Evolutionary conservation across 1,140 invertebrate species (phyloP).

Genomic region (Scaptomyza graminum): DNA sequence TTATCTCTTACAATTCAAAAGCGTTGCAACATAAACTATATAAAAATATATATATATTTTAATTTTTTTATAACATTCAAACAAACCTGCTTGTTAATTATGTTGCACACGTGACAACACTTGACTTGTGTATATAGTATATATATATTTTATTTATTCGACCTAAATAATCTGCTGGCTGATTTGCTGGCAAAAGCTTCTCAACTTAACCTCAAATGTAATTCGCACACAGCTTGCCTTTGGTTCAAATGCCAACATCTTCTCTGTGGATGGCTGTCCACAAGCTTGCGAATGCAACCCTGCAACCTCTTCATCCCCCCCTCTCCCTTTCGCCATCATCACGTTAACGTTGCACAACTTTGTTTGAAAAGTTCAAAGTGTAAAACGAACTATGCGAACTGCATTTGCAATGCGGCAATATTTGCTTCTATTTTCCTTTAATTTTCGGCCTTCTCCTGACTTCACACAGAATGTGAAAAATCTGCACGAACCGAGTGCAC

Average conservation of each 20-base stretch:
- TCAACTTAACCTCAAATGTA: constrained; percentile 12
- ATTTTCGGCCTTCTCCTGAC: background rate
- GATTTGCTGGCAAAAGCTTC: constrained; percentile 30
- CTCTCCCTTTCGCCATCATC: background rate
- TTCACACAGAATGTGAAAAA: background rate
- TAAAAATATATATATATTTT: constrained; percentile 15
- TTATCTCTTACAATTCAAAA: constrained; percentile 15
- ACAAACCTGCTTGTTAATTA: constrained; percentile 27
- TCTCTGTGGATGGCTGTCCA: constrained; percentile 17
- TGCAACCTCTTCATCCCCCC: background rate
- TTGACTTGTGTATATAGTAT: background rate
- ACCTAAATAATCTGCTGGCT: constrained; percentile 22
- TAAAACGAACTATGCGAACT: constrained; percentile 62
- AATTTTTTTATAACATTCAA: constrained; percentile 1
- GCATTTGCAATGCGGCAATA: constrained; percentile 74
- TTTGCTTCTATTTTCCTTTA: too few species aligned
- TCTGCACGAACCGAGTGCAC: background rate
- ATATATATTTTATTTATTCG: background rate
- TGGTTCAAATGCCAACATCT: constrained; percentile 43
- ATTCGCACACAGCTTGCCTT: constrained; percentile 3
- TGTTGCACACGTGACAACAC: constrained; percentile 15
- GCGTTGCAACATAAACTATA: constrained; percentile 5
- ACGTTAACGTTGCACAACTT: constrained; percentile 26
- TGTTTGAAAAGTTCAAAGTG: constrained; percentile 61
- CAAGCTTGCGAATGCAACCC: constrained; percentile 17